Conservation (phyloP, 2,797 vertebrate species). For the Muscicapa comitata region DNA sequence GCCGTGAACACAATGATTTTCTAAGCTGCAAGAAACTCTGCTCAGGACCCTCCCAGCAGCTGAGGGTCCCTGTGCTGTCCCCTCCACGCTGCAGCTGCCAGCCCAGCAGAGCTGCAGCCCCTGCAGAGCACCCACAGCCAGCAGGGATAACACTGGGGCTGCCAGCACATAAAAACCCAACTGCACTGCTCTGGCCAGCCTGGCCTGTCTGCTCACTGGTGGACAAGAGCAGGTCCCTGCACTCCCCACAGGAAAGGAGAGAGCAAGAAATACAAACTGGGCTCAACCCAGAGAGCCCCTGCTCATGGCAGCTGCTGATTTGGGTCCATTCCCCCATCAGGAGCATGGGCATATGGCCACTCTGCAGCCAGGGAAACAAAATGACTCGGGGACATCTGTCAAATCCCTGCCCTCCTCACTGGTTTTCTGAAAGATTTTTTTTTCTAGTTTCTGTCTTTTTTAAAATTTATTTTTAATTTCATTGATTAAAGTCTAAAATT, state of each 20-base stretch:
- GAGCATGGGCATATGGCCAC: accelerated
- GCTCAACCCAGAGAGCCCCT: background rate
- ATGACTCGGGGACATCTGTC: accelerated
- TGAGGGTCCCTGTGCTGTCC: background rate
- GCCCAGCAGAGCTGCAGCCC: background rate
- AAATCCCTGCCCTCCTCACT: background rate
- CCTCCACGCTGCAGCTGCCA: accelerated
- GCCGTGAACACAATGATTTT: accelerated
- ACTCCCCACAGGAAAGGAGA: background rate
- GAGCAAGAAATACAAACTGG: background rate
- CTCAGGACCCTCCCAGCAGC: background rate
- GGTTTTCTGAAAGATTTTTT: background rate
- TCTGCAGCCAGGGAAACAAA: background rate
- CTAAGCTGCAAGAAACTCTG: background rate
- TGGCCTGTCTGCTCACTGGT: background rate
- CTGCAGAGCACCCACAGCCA: background rate
- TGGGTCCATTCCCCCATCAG: background rate
- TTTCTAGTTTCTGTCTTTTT: background rate
- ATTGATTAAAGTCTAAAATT: background rate
- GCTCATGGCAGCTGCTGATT: background rate
- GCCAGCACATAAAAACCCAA: background rate
- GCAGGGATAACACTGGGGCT: background rate
- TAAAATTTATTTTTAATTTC: too few species aligned
- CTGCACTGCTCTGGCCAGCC: background rate
- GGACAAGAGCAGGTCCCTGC: background rate